These are phyloP conservation scores for Hemicrepidius hirtus DNA, from an alignment of 2,888 invertebrate species.

Conservation along the genomic window DNA sequence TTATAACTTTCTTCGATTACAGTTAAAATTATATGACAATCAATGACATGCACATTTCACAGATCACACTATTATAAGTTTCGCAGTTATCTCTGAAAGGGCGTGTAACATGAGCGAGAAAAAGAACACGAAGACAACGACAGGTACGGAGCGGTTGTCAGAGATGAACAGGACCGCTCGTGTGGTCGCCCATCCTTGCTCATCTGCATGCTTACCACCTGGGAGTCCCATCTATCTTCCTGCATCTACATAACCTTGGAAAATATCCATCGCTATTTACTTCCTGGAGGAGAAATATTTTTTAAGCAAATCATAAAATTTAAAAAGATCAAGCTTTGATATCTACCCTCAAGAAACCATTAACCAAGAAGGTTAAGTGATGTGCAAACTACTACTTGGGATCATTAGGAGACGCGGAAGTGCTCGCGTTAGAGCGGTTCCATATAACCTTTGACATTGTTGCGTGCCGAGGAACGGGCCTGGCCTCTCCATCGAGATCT, in stretches of 20 bases:
- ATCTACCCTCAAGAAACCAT: constrained; percentile 1
- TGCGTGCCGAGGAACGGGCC: constrained; percentile 42
- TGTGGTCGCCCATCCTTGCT: constrained; percentile 54
- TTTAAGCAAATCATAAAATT: too few species aligned
- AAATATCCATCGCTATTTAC: constrained; percentile 18
- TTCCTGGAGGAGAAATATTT: too few species aligned
- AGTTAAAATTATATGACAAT: neutral
- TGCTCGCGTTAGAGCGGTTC: constrained; percentile 46
- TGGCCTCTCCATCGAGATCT: constrained; percentile 12
- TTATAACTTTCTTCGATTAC: constrained; percentile 6
- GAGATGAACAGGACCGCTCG: constrained; percentile 55
- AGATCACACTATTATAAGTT: constrained; percentile 27
- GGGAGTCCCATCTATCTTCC: constrained; percentile 62
- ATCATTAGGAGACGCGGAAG: constrained; percentile 52
- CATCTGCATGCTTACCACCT: constrained; percentile 63
- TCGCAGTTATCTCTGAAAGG: constrained; percentile 32
- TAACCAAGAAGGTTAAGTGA: constrained; percentile 29
- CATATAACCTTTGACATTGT: constrained; percentile 46
- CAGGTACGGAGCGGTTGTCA: constrained; percentile 50
- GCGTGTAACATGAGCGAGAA: constrained; percentile 41
- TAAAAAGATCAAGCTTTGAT: neutral
- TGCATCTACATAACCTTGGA: constrained; percentile 32
- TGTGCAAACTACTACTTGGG: constrained; percentile 43
- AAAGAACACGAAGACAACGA: constrained; percentile 41
- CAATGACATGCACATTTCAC: neutral